Evolutionary conservation across 2,797 vertebrate genomes (phyloP), one percentile per base, ranked within the genome.

Genomic region (Brachyalestes nurse): DNA sequence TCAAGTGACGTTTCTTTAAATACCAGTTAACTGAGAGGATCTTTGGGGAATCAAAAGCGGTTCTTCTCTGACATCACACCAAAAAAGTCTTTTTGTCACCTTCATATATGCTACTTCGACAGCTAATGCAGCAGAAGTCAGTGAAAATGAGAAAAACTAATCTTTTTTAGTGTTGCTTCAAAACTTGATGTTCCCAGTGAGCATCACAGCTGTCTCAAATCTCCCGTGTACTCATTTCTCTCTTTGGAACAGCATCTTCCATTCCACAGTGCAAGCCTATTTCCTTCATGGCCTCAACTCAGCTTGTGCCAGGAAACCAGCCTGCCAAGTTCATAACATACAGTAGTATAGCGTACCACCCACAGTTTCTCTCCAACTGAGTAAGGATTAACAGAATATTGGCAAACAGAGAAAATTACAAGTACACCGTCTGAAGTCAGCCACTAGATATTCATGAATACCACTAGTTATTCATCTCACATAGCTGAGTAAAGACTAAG

Each of bases 181-280:
- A 77, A 83, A 69, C 34, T 21, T 57, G 72, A 47, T 81, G 75
- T 83, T 65, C 72, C 75, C 71, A 80, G 77, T 73, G 75, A 51
- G 74, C 65, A 82, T 80, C 67, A 66, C 85, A 88, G 80, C 89
- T 85, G 84, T 79, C 81, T 82, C 38, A 61, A 72, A 58, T 73
- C 71, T 57, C 67, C 47, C 83, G 83, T 83, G 74, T 62, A 16
- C 57, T 78, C 79, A 40, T 87, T 85, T 88, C 71, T 66, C 71
- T 86, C 72, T 79, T 86, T 40, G 79, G 76, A 78, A 73, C 51
- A 64, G 58, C 13, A 25, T 64, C 49, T 61, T 62, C 51, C 6
- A 6, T 66, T 72, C 53, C 17, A 49, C 8, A 57, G 38, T 49
- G 28, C 67, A 71, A 19, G 60, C 66, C 64, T 10, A 8, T 17